phyloP scores from a whole-genome alignment of 1,140 invertebrate species.

The Euwallacea fornicatus region DNA sequence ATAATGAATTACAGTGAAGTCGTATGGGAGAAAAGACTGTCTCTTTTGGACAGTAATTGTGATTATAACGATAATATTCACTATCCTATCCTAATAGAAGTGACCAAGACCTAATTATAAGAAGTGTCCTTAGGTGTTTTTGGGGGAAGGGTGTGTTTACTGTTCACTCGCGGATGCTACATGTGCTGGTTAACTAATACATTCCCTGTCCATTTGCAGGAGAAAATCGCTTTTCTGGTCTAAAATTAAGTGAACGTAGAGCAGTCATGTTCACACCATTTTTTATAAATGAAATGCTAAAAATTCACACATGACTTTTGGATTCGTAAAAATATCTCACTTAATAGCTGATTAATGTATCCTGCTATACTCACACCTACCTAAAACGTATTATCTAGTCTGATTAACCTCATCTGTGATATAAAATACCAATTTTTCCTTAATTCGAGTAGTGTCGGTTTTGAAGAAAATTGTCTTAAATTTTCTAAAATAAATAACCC shows the following conservation, averaged over 20 bases:
- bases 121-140: constrained; percentile 50
- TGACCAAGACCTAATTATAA: constrained; percentile 55
- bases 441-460: neutral
- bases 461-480: neutral
- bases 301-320: too few species aligned
- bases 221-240: too few species aligned
- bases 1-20: constrained; percentile 63
- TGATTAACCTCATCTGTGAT: constrained; percentile 54
- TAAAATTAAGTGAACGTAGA: too few species aligned
- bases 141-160: neutral
- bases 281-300: too few species aligned
- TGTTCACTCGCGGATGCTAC: neutral
- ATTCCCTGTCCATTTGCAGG: too few species aligned
- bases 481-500: neutral
- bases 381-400: constrained; percentile 43
- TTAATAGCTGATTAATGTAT: neutral
- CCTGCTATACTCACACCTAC: too few species aligned
- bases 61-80: constrained; percentile 70
- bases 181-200: too few species aligned
- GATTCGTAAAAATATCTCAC: neutral
- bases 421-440: constrained; percentile 53
- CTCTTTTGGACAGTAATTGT: constrained; percentile 56
- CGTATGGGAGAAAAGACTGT: constrained; percentile 68
- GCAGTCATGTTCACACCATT: too few species aligned
- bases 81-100: constrained; percentile 66